Conservation (phyloP, 2,797 vertebrate genomes). For the Gobionotothen gibberifrons region DNA sequence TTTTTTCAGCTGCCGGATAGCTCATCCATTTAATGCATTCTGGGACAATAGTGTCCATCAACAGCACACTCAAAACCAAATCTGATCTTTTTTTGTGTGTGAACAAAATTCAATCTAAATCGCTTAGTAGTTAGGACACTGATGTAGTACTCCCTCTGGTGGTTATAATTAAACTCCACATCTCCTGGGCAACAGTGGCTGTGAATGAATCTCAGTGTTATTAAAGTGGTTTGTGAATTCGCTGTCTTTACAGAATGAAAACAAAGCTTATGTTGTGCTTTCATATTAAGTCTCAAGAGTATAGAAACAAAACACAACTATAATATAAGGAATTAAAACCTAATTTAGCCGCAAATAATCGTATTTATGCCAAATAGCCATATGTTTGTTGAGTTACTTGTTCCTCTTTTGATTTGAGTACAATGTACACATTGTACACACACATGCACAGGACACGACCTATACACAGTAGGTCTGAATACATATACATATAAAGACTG, state of each 20-base stretch:
- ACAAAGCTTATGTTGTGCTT: not conserved
- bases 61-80: not conserved
- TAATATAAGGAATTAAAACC: too few relatives aligned
- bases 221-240: not conserved
- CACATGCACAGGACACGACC: too few relatives aligned
- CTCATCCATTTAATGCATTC: not conserved
- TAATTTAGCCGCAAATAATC: not conserved
- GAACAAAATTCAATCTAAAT: not conserved
- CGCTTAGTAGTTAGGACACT: too few relatives aligned
- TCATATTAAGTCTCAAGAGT: too few relatives aligned
- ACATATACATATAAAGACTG: too few relatives aligned
- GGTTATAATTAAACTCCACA: not conserved
- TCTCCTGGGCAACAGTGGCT: not conserved
- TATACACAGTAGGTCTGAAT: too few relatives aligned
- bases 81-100: not conserved
- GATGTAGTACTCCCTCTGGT: constrained; percentile 20
- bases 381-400: not conserved
- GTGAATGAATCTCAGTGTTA: not conserved
- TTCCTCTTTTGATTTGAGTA: not conserved
- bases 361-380: not conserved
- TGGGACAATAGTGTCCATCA: not conserved
- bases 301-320: too few relatives aligned
- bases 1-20: not conserved
- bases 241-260: not conserved
- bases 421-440: not conserved